Percentiles rank a stretch among this genome's conserved stretches.
Conservation (phyloP, 2,888 invertebrate genomes). For the Carterocephalus palaemon region DNA sequence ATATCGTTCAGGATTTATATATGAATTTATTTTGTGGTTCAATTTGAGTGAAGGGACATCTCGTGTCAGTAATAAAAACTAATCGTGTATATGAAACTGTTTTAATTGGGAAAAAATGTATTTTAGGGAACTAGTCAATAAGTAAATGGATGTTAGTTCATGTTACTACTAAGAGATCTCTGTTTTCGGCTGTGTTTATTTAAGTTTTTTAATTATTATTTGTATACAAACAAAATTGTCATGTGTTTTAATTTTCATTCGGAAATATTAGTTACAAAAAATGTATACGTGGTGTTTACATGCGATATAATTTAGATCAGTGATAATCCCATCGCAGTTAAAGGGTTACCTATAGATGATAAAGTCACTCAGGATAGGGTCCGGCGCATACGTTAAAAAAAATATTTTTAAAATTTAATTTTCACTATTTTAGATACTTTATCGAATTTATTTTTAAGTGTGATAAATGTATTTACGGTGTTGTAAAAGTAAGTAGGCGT, state of each 20-base stretch:
- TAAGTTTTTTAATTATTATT: slow-evolving; percentile 40
- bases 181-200: slow-evolving; percentile 66
- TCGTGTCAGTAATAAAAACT: not conserved
- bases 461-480: slow-evolving; percentile 40
- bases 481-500: slow-evolving; percentile 27
- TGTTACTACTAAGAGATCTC: slow-evolving; percentile 52
- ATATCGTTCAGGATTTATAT: not conserved
- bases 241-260: too few relatives aligned
- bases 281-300: too few relatives aligned
- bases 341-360: too few relatives aligned
- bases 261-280: too few relatives aligned
- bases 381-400: too few relatives aligned
- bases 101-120: slow-evolving; percentile 3
- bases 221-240: too few relatives aligned
- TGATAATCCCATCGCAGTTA: too few relatives aligned
- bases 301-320: too few relatives aligned
- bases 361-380: too few relatives aligned
- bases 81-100: not conserved
- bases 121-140: slow-evolving; percentile 30
- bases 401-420: slow-evolving; percentile 14
- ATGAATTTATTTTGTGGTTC: not conserved
- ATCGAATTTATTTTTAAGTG: slow-evolving; percentile 51
- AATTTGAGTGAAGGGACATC: not conserved
- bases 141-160: slow-evolving; percentile 29
- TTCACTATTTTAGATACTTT: slow-evolving; percentile 11